Evolutionary conservation across 2,797 vertebrate genomes (phyloP), one percentile per base, ranked within the genome.

Genomic region (Bradypodion ventrale): DNA sequence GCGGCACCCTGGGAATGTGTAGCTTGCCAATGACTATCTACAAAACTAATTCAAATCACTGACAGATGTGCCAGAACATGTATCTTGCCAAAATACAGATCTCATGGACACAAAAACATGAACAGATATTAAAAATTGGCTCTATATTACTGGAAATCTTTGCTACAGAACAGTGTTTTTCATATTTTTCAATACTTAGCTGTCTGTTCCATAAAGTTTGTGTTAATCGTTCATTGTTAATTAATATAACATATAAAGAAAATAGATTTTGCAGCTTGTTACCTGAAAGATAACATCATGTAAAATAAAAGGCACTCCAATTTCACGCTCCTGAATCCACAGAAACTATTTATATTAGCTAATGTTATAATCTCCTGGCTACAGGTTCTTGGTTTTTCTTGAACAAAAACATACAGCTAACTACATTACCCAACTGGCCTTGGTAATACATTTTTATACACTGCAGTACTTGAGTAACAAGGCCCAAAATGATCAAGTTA

Each of bases 381-480:
- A 35, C 65, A 69, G 40, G 40, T 16, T 63, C 63, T 69, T 75
- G 37, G 37, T 35, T 80, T 84, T 85, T 76, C 74, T 32, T 70
- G 27, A 62, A 59, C 25, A 76, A 76, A 62, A 62, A 75, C 49
- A 81, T 81, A 81, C 27, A 29, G 65, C 40, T 69, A 62, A 52
- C 76, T 85, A 62, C 42, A 81, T 69, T 76, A 81, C 52, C 52
- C 78, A 62, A 52, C 42, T 85, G 73, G 78, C 73, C 74, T 82
- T 85, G 56, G 73, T 77, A 76, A 76, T 62, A 76, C 42, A 82
- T 82, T 90, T 84, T 72, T 87, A 87, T 87, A 86, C 82, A 75
- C 5, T 78, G 84, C 0, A 78, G 65, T 91, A 27, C 80, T 86
- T 86, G 69, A 91, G 68, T 85, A 92, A 87, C 46, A 23, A 85